Conservation (phyloP, 2,113 vertebrate species). For the Perccottus glenii region DNA sequence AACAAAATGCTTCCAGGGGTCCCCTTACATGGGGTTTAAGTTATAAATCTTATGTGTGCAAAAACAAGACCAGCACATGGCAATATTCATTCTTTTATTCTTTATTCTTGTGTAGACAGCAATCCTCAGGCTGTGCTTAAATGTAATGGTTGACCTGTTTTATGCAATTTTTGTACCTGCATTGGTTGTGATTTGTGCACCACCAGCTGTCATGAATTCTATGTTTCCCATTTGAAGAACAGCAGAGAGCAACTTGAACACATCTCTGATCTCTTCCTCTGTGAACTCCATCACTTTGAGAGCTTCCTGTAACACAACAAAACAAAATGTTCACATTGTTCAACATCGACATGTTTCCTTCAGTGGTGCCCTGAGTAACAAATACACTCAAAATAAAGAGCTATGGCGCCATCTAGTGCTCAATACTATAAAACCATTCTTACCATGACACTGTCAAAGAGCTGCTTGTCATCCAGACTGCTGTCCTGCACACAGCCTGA, state of each 20-base stretch:
- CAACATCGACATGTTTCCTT: background rate
- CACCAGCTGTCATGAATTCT: conserved; percentile 93
- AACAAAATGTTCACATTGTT: background rate
- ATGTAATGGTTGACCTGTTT: background rate
- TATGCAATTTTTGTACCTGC: conserved; percentile 72
- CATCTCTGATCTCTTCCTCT: conserved; percentile 88
- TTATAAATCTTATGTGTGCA: background rate
- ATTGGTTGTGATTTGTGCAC: conserved; percentile 90
- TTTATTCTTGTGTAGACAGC: too few species aligned
- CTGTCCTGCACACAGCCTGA: conserved; percentile 85
- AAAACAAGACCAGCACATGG: background rate
- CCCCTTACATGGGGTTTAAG: background rate
- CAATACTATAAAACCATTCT: conserved; percentile 41
- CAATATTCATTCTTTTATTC: too few species aligned
- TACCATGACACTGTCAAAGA: conserved; percentile 90
- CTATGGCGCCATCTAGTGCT: conserved; percentile 60
- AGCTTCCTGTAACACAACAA: conserved; percentile 77
- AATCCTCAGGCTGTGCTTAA: too few species aligned
- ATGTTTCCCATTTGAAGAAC: conserved; percentile 90
- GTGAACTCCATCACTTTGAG: conserved; percentile 89
- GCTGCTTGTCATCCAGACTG: conserved; percentile 84
- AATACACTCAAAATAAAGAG: background rate
- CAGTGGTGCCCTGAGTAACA: background rate
- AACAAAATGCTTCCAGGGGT: background rate
- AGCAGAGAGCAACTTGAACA: conserved; percentile 89